phyloP scores from a whole-genome alignment of 2,888 invertebrate species.

The Lamellibrachia satsuma region DNA sequence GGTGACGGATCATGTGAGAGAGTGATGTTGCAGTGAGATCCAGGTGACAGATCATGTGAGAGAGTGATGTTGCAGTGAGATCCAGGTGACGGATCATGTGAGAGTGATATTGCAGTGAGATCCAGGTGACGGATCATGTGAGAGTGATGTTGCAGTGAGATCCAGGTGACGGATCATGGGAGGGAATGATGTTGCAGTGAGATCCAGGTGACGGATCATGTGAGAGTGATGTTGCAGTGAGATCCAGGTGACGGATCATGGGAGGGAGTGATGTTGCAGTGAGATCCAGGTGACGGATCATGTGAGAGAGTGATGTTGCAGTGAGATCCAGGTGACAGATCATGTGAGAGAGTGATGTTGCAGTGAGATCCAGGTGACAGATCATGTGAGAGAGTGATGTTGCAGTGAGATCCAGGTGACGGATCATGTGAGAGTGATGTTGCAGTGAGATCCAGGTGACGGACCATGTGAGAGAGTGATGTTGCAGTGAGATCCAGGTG shows the following conservation, averaged over 20 bases:
- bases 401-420: too few relatives aligned
- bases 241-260: neutral
- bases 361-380: too few relatives aligned
- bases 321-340: neutral
- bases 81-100: too few relatives aligned
- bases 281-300: neutral
- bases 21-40: neutral
- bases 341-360: neutral
- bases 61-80: too few relatives aligned
- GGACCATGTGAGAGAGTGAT: too few relatives aligned
- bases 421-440: too few relatives aligned
- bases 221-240: neutral
- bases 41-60: neutral
- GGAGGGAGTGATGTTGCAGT: neutral
- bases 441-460: too few relatives aligned
- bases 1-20: neutral
- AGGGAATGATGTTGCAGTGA: neutral
- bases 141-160: too few relatives aligned
- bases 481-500: too few relatives aligned
- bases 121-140: too few relatives aligned
- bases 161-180: slow-evolving; percentile 39
- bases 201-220: neutral
- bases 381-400: too few relatives aligned
- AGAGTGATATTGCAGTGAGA: too few relatives aligned
- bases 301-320: neutral